Evolutionary conservation across 2,888 invertebrate species (phyloP).

Genomic region (Unio delphinus): DNA sequence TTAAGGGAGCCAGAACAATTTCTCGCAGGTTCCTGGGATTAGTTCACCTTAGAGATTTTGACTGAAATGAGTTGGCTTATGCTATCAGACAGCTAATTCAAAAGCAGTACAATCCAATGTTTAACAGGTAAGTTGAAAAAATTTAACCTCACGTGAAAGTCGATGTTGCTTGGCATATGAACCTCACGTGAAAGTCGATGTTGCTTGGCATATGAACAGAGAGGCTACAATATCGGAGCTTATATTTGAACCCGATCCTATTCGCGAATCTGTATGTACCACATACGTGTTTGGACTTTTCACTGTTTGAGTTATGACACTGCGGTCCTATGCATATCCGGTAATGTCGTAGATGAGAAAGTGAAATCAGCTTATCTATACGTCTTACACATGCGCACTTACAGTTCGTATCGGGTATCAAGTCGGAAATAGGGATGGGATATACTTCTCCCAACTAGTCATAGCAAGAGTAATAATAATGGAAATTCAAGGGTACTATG

Average conservation of each 20-base stretch:
- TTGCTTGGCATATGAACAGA: constrained; percentile 25
- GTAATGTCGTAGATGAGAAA: constrained; percentile 1
- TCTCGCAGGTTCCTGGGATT: neutral
- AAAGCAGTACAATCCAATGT: constrained; percentile 4
- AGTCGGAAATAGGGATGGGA: constrained; percentile 24
- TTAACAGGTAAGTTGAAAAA: constrained; percentile 32
- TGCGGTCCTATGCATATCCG: constrained; percentile 15
- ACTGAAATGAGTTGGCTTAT: constrained; percentile 7
- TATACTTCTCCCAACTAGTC: constrained; percentile 38
- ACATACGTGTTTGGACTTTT: constrained; percentile 22
- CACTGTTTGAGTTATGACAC: constrained; percentile 25
- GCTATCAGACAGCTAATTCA: neutral
- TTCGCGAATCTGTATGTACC: constrained; percentile 32
- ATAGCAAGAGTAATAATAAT: constrained; percentile 33
- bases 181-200: constrained; percentile 10
- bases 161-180: constrained; percentile 26
- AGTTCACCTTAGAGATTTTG: constrained; percentile 6
- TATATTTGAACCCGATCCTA: constrained; percentile 22
- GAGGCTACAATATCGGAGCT: constrained; percentile 36
- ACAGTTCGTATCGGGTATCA: constrained; percentile 14
- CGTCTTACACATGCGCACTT: constrained; percentile 25
- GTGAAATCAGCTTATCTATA: constrained; percentile 17
- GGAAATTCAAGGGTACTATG: constrained; percentile 14
- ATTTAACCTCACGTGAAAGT: constrained; percentile 13
- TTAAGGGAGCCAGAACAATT: constrained; percentile 2